Percentiles rank a stretch among this genome's conserved stretches.
Conservation (phyloP, 1,140 invertebrate species). For the Samia ricini region DNA sequence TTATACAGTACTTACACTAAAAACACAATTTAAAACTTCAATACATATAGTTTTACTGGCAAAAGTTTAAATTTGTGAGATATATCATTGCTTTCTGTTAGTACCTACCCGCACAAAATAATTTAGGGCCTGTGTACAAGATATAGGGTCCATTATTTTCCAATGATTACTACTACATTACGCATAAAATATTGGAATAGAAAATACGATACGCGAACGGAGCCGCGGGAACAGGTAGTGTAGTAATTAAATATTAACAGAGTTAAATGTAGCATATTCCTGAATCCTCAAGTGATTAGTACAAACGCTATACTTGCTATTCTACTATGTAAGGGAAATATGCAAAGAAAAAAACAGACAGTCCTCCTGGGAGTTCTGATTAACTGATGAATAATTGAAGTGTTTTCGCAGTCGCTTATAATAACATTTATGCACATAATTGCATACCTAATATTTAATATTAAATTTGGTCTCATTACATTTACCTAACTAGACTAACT, state of each 20-base stretch:
- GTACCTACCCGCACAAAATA: too few species aligned
- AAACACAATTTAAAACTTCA: too few species aligned
- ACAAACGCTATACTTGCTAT: background rate
- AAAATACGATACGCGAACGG: too few species aligned
- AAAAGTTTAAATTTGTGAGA: too few species aligned
- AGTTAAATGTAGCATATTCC: background rate
- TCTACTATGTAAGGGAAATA: background rate
- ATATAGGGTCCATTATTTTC: too few species aligned
- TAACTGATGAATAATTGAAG: background rate
- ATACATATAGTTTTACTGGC: too few species aligned
- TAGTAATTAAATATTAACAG: background rate
- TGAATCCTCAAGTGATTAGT: background rate
- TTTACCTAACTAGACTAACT: background rate
- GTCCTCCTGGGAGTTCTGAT: background rate
- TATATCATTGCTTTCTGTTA: too few species aligned
- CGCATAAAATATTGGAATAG: too few species aligned
- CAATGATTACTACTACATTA: too few species aligned
- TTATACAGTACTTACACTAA: too few species aligned
- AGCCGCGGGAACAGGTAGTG: too few species aligned
- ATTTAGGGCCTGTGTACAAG: too few species aligned
- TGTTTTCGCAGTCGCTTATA: background rate
- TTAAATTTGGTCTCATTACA: background rate
- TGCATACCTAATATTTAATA: background rate
- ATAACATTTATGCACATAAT: background rate
- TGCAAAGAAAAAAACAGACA: background rate